phyloP scores from a whole-genome alignment of 2,797 vertebrate genomes.

The Cuculus canorus region DNA sequence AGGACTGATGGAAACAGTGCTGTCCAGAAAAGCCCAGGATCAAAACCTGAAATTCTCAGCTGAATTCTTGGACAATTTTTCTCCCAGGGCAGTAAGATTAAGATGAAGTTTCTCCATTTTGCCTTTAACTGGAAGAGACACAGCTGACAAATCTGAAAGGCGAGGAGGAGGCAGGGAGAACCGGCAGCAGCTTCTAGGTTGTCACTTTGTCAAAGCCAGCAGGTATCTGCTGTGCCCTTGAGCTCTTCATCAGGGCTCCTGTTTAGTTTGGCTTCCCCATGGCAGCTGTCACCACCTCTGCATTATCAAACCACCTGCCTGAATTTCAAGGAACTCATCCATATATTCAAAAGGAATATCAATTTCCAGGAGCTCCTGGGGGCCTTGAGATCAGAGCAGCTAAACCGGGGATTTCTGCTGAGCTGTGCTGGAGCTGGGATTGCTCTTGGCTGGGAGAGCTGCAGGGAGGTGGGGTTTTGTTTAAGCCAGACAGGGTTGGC shows the following conservation, averaged over 20 bases:
- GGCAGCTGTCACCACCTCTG: background rate
- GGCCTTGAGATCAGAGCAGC: background rate
- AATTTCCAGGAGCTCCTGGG: background rate
- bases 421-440: background rate
- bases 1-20: background rate
- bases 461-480: background rate
- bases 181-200: background rate
- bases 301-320: background rate
- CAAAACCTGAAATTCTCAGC: background rate
- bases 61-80: background rate
- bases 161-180: background rate
- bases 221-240: background rate
- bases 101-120: background rate
- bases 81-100: background rate
- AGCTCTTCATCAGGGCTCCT: background rate
- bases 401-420: background rate
- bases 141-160: background rate
- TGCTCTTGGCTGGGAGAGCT: background rate
- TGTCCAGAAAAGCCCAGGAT: background rate
- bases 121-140: background rate
- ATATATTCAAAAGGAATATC: constrained; percentile 4
- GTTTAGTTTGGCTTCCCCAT: background rate
- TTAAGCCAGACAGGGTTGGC: background rate
- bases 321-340: constrained; percentile 12
- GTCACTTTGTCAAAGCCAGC: background rate